A percentile compares a stretch with the other conserved stretches of the same genome.
These are phyloP conservation scores for Hydrotaea diabolus DNA, from an alignment of 2,888 invertebrate species.

Conservation along the genomic window DNA sequence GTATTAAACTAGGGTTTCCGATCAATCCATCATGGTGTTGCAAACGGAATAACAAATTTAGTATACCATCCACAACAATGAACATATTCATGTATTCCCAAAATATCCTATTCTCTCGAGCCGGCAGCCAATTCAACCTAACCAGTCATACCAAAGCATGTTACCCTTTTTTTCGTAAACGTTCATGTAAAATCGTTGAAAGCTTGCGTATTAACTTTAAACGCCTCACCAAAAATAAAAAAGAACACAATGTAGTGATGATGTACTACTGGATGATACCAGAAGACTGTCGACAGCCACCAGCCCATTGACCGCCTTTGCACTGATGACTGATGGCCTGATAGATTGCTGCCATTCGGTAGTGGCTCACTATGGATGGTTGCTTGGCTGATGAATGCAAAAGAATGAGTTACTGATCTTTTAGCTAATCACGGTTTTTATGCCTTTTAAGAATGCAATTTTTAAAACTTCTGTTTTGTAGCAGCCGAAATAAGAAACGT, in stretches of 20 bases:
- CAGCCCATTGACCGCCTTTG: conserved; percentile 32
- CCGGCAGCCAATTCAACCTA: too few species aligned
- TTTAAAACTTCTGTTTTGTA: conserved; percentile 61
- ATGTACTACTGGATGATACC: conserved; percentile 11
- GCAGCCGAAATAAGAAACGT: neutral
- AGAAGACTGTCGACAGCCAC: conserved; percentile 4
- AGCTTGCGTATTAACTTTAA: conserved; percentile 3
- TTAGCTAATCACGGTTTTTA: conserved; percentile 63
- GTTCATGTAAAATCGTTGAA: conserved; percentile 32
- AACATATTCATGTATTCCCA: too few species aligned
- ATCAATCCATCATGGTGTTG: too few species aligned
- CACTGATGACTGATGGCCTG: conserved; percentile 36
- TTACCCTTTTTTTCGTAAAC: neutral
- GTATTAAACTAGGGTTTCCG: too few species aligned
- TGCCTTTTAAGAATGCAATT: conserved; percentile 62
- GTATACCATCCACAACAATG: too few species aligned
- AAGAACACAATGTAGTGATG: conserved; percentile 14
- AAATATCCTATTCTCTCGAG: too few species aligned
- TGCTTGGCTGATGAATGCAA: too few species aligned
- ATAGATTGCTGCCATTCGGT: conserved; percentile 36
- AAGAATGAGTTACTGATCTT: conserved; percentile 46
- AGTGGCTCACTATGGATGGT: neutral
- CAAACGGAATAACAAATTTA: too few species aligned
- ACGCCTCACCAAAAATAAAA: conserved; percentile 7
- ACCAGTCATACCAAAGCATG: neutral